A percentile compares a stretch with the other conserved stretches of the same genome.
These are phyloP conservation scores for Scrobipalpa atriplicella DNA, from an alignment of 2,888 invertebrate genomes.

Conservation along the genomic window DNA sequence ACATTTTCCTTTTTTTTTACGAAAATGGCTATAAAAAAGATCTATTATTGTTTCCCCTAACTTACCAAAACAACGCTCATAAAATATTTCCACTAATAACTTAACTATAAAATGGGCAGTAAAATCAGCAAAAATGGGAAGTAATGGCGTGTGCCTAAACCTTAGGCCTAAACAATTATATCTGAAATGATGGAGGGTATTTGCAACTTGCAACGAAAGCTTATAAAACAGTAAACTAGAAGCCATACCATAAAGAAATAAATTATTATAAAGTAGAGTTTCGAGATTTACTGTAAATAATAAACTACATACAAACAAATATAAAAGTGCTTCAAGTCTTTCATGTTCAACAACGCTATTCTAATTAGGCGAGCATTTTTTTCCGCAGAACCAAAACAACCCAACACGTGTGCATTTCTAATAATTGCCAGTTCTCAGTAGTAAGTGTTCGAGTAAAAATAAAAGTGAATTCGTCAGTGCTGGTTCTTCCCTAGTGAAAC, in stretches of 20 bases:
- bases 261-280: no score
- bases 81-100: constrained; percentile 1
- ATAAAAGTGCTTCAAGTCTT: neutral
- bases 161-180: no score
- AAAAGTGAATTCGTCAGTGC: constrained; percentile 29
- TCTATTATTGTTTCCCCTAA: neutral
- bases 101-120: neutral
- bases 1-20: constrained; percentile 9
- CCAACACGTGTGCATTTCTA: constrained; percentile 15
- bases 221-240: no score
- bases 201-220: no score
- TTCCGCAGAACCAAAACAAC: constrained; percentile 4
- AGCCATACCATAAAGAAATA: no score
- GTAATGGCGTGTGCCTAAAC: neutral
- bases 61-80: neutral
- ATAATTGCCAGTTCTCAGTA: constrained; percentile 5
- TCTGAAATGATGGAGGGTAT: no score
- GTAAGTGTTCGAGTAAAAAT: constrained; percentile 18
- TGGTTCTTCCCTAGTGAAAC: constrained; percentile 36
- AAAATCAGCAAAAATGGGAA: neutral
- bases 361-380: neutral
- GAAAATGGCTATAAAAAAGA: neutral
- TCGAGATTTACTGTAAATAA: no score
- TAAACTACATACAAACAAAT: neutral
- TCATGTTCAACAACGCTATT: neutral